These are phyloP conservation scores for Holothuria leucospilota DNA, from an alignment of 53 echinoderm and acorn worm genomes.

Conservation along the genomic window DNA sequence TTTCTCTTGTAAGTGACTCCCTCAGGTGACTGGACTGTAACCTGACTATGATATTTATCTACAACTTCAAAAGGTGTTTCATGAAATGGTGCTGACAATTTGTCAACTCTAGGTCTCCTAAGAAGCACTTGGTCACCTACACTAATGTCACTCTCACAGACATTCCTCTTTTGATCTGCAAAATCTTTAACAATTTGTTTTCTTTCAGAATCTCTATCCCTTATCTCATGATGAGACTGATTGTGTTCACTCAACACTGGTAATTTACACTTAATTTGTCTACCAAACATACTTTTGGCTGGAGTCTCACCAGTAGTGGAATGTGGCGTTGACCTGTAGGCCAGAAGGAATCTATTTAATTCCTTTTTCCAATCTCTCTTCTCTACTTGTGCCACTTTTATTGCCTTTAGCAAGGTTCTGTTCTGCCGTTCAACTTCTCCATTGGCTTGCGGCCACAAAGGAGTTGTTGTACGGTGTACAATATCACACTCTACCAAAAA, in stretches of 20 bases:
- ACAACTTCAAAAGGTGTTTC: slow-evolving; percentile 45
- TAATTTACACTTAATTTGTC: slow-evolving; percentile 49
- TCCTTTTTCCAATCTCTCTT: slow-evolving; percentile 23
- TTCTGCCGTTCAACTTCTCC: slow-evolving; percentile 71
- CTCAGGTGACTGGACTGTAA: slow-evolving; percentile 58
- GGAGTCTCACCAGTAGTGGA: slow-evolving; percentile 55
- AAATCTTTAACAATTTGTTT: slow-evolving; percentile 26
- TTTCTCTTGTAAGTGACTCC: slow-evolving; percentile 72
- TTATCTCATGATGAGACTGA: slow-evolving; percentile 27
- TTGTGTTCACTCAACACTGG: slow-evolving; percentile 15
- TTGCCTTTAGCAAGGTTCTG: slow-evolving; percentile 49
- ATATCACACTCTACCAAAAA: slow-evolving; percentile 51
- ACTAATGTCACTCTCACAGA: slow-evolving; percentile 27
- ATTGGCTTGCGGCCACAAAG: slow-evolving; percentile 64
- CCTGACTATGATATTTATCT: slow-evolving; percentile 43
- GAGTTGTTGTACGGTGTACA: slow-evolving; percentile 54
- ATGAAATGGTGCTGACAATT: slow-evolving; percentile 49
- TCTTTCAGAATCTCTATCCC: slow-evolving; percentile 5
- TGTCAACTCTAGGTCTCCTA: too few relatives aligned
- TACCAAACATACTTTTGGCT: slow-evolving; percentile 55
- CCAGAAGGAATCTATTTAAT: slow-evolving; percentile 15
- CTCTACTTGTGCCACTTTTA: slow-evolving; percentile 15
- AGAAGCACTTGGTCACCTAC: too few relatives aligned
- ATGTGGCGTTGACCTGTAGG: slow-evolving; percentile 66
- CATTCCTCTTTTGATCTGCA: slow-evolving; percentile 34